phyloP scores from a whole-genome alignment of 2,888 invertebrate species.

The Zygaena filipendulae region DNA sequence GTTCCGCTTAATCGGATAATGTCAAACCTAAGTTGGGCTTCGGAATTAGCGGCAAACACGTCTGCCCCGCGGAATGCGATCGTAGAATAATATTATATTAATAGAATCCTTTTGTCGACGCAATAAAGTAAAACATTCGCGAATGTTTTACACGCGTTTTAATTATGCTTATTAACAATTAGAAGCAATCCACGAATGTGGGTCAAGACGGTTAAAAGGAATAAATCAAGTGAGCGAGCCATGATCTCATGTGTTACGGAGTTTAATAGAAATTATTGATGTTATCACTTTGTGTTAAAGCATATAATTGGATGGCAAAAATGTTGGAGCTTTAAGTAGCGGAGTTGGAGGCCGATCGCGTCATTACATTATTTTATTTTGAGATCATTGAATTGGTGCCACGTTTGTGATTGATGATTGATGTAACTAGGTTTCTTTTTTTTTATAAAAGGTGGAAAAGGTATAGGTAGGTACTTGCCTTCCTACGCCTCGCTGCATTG shows the following conservation, averaged over 20 bases:
- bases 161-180: constrained; percentile 68
- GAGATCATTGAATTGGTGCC: constrained; percentile 45
- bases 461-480: constrained; percentile 6
- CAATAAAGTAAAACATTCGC: too few species aligned
- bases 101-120: too few species aligned
- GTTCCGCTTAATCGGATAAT: too few species aligned
- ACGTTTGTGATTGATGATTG: constrained; percentile 42
- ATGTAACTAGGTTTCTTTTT: too few species aligned
- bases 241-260: constrained; percentile 51
- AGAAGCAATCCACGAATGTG: constrained; percentile 60
- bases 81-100: too few species aligned
- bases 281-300: constrained; percentile 24
- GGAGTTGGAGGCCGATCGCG: constrained; percentile 31
- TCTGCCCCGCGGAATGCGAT: too few species aligned
- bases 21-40: too few species aligned
- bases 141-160: constrained; percentile 64
- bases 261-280: constrained; percentile 18
- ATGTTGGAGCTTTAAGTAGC: background rate
- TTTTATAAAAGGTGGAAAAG: constrained; percentile 16
- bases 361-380: constrained; percentile 59
- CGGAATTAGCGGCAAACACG: too few species aligned
- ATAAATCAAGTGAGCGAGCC: constrained; percentile 57
- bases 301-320: constrained; percentile 18
- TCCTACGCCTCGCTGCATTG: too few species aligned
- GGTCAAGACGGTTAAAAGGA: constrained; percentile 64